Evolutionary conservation across 2,113 vertebrate genomes (phyloP), one percentile per base, ranked within the genome.

Genomic region (Desmodus rotundus): DNA sequence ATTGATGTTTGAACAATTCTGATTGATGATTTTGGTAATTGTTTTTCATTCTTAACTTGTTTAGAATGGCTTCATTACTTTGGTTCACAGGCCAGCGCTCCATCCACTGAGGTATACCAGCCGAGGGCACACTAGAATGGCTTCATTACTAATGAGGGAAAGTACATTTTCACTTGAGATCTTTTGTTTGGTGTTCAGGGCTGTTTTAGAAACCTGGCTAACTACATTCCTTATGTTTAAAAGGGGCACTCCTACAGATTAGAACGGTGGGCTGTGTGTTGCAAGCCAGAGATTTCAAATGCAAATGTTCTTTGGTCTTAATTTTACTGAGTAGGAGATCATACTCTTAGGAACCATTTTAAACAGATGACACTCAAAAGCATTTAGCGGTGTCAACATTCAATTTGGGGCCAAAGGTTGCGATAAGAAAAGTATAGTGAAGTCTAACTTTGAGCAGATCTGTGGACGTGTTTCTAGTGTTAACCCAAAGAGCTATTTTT

Each of bases 201-300:
- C 45, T 77, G 14, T 94, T 94, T 93, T 93, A 86, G 70, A 93
- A 65, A 91, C 16, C 17, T 67, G 31, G 41, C 50, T 74, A 77
- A 87, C 74, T 31, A 36, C n/a, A 7, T 31, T 81, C 54, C 56
- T 12, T 50, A 19, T 38, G 93, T 90, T 81, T 9, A 54, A 87
- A 78, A 84, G 33, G 50, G 31, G 14, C 33, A 43, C 9, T 41
- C n/a, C 43, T 19, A 0, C 31, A 9, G 43, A 87, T 88, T 91
- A 83, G 67, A 86, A 92, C 28, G 76, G 24, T 7, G 38, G 20
- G 33, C 12, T 87, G 20, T 89, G 26, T 86, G 41, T 72, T 86
- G 7, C 31, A 78, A 87, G 61, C n/a, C 52, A 45, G 26, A 68
- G 17, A 87, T 92, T 95, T 94, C 68, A 96, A 87, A 78, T 94